A percentile compares a stretch with the other conserved stretches of the same genome.
These are phyloP conservation scores for Sinocyclocheilus rhinocerous DNA, from an alignment of 2,113 vertebrate genomes.

Conservation along the genomic window DNA sequence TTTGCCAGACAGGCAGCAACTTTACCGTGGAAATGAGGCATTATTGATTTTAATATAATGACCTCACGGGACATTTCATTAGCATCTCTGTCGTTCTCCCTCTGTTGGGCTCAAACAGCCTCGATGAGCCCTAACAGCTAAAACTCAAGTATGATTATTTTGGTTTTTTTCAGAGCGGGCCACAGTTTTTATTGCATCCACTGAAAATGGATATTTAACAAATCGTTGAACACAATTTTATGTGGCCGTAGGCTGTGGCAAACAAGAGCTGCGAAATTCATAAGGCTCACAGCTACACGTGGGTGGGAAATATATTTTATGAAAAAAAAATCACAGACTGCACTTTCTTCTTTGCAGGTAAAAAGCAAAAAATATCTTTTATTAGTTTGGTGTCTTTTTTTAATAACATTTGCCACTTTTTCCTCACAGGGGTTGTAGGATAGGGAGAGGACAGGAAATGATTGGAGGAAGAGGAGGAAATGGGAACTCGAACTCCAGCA, in stretches of 20 bases:
- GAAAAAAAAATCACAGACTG: not conserved
- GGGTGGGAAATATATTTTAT: slow-evolving; percentile 23
- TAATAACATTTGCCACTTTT: slow-evolving; percentile 1
- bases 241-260: slow-evolving; percentile 29
- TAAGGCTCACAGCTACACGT: not conserved
- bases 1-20: slow-evolving; percentile 31
- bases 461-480: not conserved
- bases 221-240: slow-evolving; percentile 49
- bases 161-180: not conserved
- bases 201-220: slow-evolving; percentile 45
- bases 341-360: not conserved
- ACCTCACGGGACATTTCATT: slow-evolving; percentile 61
- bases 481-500: not conserved
- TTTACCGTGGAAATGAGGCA: slow-evolving; percentile 61
- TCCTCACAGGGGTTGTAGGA: not conserved
- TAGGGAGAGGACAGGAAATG: not conserved
- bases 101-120: slow-evolving; percentile 35
- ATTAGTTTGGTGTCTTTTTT: slow-evolving; percentile 2
- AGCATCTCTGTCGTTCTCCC: slow-evolving; percentile 51
- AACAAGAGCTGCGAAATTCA: slow-evolving; percentile 10
- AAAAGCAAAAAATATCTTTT: not conserved
- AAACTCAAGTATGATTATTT: slow-evolving; percentile 46
- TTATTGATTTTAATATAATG: slow-evolving; percentile 62
- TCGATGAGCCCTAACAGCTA: slow-evolving; percentile 48
- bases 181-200: slow-evolving; percentile 28